Evolutionary conservation across 2,113 vertebrate species (phyloP).

Genomic region (Chitala chitala): DNA sequence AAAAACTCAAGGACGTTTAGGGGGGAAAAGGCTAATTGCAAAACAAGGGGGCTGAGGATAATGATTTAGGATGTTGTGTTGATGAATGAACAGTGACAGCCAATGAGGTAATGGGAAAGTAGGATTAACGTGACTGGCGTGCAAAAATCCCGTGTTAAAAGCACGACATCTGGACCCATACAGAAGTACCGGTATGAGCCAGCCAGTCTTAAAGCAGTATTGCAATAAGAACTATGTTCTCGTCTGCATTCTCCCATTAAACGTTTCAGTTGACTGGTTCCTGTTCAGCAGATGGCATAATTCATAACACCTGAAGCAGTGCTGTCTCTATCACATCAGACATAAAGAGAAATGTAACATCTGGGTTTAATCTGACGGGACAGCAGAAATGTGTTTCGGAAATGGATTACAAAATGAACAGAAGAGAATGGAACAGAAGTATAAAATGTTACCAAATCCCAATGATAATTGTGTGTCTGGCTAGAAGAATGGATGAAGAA

Average conservation of each 20-base stretch:
- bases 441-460: no score
- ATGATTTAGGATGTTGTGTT: background rate
- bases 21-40: background rate
- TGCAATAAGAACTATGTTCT: background rate
- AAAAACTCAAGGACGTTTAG: background rate
- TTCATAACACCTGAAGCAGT: background rate
- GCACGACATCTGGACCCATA: background rate
- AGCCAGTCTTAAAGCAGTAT: background rate
- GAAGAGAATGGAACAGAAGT: no score
- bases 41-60: background rate
- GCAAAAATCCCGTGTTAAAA: conserved; percentile 1
- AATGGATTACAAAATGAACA: no score
- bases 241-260: background rate
- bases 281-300: conserved; percentile 1
- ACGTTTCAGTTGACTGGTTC: conserved; percentile 9
- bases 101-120: background rate
- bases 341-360: background rate
- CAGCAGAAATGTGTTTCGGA: no score
- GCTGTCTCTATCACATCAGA: background rate
- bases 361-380: background rate
- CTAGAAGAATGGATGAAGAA: no score
- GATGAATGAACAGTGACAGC: background rate
- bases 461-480: no score
- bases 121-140: background rate
- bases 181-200: background rate